These are phyloP conservation scores for Branchinecta lindahli DNA, from an alignment of 1,140 invertebrate genomes.

Conservation along the genomic window DNA sequence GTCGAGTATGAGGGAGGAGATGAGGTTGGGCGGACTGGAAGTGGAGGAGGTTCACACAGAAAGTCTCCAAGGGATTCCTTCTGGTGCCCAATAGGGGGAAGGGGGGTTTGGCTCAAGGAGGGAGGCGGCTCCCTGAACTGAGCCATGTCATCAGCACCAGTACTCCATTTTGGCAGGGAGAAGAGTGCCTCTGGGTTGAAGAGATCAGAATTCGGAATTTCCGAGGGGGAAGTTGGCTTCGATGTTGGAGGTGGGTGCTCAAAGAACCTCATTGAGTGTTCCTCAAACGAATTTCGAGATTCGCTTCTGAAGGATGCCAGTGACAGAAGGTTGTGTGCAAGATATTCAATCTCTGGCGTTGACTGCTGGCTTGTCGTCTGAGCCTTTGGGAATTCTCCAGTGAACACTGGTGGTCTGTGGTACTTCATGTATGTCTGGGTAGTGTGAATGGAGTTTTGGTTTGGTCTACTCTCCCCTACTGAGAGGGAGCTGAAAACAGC, in stretches of 20 bases:
- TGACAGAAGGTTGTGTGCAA: not conserved
- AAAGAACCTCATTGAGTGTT: not conserved
- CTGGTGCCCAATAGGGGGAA: not conserved
- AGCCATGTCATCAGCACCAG: not conserved
- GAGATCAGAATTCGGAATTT: not conserved
- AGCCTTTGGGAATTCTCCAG: not conserved
- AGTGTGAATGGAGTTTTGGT: not conserved
- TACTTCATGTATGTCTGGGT: not conserved
- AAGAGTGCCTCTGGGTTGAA: not conserved
- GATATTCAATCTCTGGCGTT: conserved; percentile 5
- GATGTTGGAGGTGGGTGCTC: not conserved
- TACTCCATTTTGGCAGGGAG: conserved; percentile 6
- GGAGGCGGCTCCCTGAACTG: not conserved
- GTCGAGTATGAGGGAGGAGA: not conserved
- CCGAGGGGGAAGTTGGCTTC: not conserved
- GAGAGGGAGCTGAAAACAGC: not conserved
- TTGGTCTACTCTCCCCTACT: not conserved
- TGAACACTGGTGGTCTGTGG: not conserved
- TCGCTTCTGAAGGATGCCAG: not conserved
- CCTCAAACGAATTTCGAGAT: not conserved
- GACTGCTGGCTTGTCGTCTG: not conserved
- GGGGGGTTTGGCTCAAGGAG: not conserved
- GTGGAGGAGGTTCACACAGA: not conserved
- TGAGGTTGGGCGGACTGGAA: not conserved
- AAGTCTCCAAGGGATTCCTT: conserved; percentile 1